These are phyloP conservation scores for Scolopax rusticola DNA, from an alignment of 2,797 vertebrate species.

Conservation along the genomic window DNA sequence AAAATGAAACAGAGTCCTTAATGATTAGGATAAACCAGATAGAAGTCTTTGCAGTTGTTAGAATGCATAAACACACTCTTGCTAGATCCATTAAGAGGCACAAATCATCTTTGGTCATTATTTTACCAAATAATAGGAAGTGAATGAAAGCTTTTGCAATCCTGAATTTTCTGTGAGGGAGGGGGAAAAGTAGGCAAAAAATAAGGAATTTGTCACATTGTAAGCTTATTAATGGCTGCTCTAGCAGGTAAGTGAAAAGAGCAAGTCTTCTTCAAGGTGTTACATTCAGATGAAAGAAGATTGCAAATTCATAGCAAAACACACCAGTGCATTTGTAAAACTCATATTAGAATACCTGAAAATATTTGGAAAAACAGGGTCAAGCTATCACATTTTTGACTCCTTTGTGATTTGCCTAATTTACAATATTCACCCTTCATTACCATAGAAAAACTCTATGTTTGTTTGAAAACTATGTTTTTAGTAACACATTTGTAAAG, in stretches of 20 bases:
- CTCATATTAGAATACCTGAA: neutral
- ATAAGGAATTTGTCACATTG: constrained; percentile 4
- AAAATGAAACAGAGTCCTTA: constrained; percentile 24
- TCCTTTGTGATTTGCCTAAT: neutral
- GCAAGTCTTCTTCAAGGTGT: constrained; percentile 1
- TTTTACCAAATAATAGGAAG: constrained; percentile 6
- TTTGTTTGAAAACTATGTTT: too few species aligned
- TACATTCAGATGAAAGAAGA: constrained; percentile 14
- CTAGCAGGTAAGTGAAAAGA: neutral
- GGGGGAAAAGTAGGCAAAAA: neutral
- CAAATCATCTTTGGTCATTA: constrained; percentile 38
- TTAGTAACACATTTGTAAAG: neutral
- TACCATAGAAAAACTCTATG: neutral
- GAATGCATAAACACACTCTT: constrained; percentile 33
- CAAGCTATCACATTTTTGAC: neutral
- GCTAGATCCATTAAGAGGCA: constrained; percentile 19
- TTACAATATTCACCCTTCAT: neutral
- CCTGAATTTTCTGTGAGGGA: neutral
- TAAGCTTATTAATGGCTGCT: constrained; percentile 27
- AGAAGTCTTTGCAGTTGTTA: constrained; percentile 46
- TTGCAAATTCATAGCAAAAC: neutral
- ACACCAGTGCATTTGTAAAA: constrained; percentile 8
- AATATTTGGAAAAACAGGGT: constrained; percentile 1
- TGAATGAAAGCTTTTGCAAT: constrained; percentile 2
- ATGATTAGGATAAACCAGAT: constrained; percentile 34